Evolutionary conservation across 35 echinoderm and acorn worm genomes (phyloP).

Genomic region (Lytechinus pictus): DNA sequence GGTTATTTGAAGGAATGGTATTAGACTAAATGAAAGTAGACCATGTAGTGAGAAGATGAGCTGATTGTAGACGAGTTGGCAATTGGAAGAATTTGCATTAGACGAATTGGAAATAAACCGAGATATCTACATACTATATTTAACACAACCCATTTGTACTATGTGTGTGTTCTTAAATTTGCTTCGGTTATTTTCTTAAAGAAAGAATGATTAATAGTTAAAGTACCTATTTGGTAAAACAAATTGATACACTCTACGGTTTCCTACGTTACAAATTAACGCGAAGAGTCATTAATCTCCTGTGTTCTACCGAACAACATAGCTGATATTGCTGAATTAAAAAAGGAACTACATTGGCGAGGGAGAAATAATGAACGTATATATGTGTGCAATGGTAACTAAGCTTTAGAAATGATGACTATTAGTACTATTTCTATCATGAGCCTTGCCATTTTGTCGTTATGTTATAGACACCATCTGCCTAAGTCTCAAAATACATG

Average conservation of each 20-base stretch:
- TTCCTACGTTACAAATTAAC: neutral
- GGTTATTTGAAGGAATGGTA: too few relatives aligned
- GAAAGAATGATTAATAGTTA: neutral
- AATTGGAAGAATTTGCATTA: too few relatives aligned
- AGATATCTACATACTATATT: too few relatives aligned
- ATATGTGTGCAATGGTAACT: neutral
- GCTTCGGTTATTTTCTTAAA: neutral
- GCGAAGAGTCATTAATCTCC: neutral
- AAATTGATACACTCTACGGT: neutral
- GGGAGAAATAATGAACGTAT: neutral
- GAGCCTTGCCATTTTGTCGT: neutral
- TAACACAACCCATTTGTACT: too few relatives aligned
- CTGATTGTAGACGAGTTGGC: too few relatives aligned
- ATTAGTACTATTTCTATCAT: neutral
- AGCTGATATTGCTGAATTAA: neutral
- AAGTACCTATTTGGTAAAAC: conserved; percentile 5
- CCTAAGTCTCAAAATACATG: neutral
- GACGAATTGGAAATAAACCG: too few relatives aligned
- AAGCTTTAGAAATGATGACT: neutral
- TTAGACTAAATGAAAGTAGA: too few relatives aligned
- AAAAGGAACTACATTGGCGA: neutral
- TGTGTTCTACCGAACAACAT: neutral
- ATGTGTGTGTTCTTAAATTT: too few relatives aligned
- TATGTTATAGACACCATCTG: neutral
- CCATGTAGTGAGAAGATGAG: too few relatives aligned